Conservation (phyloP, 2,888 invertebrate genomes). For the Xanthia icteritia region DNA sequence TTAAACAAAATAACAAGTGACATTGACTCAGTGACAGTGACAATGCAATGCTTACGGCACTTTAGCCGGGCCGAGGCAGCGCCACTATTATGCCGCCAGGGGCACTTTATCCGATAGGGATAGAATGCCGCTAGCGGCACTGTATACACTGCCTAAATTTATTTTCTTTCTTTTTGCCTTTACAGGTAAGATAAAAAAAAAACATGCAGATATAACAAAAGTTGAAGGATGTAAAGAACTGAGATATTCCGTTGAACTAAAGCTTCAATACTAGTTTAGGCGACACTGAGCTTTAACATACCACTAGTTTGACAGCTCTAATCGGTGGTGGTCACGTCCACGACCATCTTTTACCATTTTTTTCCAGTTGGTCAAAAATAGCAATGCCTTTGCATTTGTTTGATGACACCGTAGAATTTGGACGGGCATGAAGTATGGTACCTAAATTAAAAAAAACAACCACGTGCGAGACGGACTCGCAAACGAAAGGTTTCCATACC, state of each 20-base stretch:
- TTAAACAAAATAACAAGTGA: too few relatives aligned
- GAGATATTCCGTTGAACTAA: not conserved
- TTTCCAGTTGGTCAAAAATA: not conserved
- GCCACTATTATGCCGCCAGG: too few relatives aligned
- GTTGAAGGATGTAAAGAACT: not conserved
- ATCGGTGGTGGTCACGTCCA: not conserved
- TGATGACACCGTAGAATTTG: not conserved
- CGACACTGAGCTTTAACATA: not conserved
- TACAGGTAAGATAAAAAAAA: not conserved
- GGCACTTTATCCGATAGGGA: too few relatives aligned
- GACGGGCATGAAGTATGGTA: not conserved
- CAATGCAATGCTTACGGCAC: too few relatives aligned
- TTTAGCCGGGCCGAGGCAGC: too few relatives aligned
- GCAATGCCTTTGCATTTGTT: not conserved
- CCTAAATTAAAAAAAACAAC: too few relatives aligned
- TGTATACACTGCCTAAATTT: too few relatives aligned
- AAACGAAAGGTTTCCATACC: too few relatives aligned
- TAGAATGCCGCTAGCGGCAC: too few relatives aligned
- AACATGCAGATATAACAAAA: not conserved
- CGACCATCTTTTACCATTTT: not conserved
- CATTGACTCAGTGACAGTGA: too few relatives aligned
- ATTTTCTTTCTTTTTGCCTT: not conserved
- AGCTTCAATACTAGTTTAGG: not conserved
- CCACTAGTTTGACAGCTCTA: slow-evolving; percentile 7
- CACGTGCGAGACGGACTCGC: too few relatives aligned